phyloP scores from a whole-genome alignment of 2,888 invertebrate species.

The Caenorhabditis sp. region DNA sequence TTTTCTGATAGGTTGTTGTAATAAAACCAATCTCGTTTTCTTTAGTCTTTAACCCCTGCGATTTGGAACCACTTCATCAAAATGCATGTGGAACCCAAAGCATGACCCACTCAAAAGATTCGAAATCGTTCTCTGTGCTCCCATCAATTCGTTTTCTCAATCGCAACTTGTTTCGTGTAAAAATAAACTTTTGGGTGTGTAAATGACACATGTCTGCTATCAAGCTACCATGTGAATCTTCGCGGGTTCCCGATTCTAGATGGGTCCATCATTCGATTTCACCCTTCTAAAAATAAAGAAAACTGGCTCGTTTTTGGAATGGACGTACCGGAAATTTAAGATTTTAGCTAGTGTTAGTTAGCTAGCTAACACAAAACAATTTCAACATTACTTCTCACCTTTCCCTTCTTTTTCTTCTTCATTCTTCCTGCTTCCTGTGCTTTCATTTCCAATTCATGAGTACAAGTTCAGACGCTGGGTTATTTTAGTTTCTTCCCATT shows the following conservation, averaged over 20 bases:
- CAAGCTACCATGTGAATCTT: constrained; percentile 32
- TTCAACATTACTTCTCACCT: neutral
- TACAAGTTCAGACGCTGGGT: constrained; percentile 1
- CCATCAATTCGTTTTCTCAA: constrained; percentile 28
- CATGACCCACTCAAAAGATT: neutral
- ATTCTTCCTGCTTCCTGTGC: neutral
- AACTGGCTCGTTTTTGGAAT: neutral
- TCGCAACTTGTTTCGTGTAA: constrained; percentile 9
- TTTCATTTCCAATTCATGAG: neutral
- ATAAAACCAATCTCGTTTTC: no score
- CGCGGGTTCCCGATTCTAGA: constrained; percentile 1
- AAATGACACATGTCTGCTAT: constrained; percentile 37
- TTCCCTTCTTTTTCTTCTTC: neutral
- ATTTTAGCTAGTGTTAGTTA: neutral
- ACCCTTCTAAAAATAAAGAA: neutral
- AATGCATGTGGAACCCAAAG: constrained; percentile 14
- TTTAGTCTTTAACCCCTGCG: constrained; percentile 1
- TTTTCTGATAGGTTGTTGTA: no score
- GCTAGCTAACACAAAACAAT: neutral
- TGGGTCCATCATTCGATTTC: neutral
- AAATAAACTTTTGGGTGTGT: constrained; percentile 13
- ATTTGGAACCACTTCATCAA: constrained; percentile 28
- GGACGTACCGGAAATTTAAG: neutral
- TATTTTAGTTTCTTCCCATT: neutral
- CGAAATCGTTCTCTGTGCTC: constrained; percentile 27